A percentile compares a stretch with the other conserved stretches of the same genome.
Evolutionary conservation across 2,888 invertebrate genomes (phyloP).

Genomic region (Spisula solida): DNA sequence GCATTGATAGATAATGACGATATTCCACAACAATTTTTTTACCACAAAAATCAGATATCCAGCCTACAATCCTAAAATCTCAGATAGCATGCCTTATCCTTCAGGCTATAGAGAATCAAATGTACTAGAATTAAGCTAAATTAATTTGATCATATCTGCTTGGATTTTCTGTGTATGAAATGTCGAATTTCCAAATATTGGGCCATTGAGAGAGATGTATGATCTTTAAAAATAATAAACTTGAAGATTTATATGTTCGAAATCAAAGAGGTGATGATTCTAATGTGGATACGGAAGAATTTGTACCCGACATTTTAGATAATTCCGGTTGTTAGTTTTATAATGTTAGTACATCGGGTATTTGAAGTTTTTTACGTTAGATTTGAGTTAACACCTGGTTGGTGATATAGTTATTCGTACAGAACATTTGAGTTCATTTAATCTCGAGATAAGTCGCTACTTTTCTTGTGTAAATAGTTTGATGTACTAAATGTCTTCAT

Average conservation of each 20-base stretch:
- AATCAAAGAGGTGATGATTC: background rate
- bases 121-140: background rate
- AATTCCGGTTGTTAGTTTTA: background rate
- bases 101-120: constrained; percentile 1
- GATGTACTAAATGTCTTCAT: background rate
- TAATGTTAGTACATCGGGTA: constrained; percentile 7
- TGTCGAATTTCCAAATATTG: background rate
- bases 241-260: constrained; percentile 10
- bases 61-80: too few species aligned
- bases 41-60: background rate
- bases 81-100: background rate
- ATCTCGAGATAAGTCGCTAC: background rate
- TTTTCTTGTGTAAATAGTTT: constrained; percentile 17
- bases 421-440: background rate
- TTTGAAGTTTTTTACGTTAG: background rate
- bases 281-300: background rate
- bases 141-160: constrained; percentile 15
- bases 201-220: background rate
- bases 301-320: background rate
- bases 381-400: constrained; percentile 12
- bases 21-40: background rate
- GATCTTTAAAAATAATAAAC: background rate
- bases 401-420: background rate
- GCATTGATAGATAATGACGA: too few species aligned
- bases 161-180: background rate